Conservation (phyloP, 2,113 vertebrate species). For the Hyaena hyaena region DNA sequence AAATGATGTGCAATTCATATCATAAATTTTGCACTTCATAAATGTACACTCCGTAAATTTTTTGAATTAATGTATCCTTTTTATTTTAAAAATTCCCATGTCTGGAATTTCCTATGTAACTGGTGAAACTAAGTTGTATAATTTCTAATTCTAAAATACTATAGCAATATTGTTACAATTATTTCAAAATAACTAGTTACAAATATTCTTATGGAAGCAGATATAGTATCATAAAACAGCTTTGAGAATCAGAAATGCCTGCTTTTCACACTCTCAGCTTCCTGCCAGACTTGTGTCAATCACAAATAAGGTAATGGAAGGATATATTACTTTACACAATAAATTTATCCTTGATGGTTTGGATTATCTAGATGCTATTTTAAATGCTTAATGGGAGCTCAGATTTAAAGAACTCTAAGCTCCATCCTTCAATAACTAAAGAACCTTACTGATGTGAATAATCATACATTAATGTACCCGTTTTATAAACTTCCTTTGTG, state of each 20-base stretch:
- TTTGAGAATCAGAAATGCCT: neutral
- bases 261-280: neutral
- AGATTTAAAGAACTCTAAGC: neutral
- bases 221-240: neutral
- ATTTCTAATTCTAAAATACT: neutral
- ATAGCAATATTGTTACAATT: neutral
- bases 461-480: neutral
- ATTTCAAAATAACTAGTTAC: neutral
- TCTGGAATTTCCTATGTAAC: neutral
- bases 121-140: neutral
- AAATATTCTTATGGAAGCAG: neutral
- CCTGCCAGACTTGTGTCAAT: conserved; percentile 9
- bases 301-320: conserved; percentile 15
- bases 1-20: neutral
- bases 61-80: neutral
- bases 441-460: neutral
- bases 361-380: neutral
- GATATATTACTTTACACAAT: neutral
- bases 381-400: neutral
- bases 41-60: neutral
- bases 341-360: conserved; percentile 27
- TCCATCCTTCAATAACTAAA: neutral
- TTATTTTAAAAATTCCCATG: neutral
- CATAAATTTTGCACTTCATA: neutral
- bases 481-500: neutral